Percentiles rank a stretch among this genome's conserved stretches.
Evolutionary conservation across 2,113 vertebrate genomes (phyloP).

Genomic region (Mus musculus): DNA sequence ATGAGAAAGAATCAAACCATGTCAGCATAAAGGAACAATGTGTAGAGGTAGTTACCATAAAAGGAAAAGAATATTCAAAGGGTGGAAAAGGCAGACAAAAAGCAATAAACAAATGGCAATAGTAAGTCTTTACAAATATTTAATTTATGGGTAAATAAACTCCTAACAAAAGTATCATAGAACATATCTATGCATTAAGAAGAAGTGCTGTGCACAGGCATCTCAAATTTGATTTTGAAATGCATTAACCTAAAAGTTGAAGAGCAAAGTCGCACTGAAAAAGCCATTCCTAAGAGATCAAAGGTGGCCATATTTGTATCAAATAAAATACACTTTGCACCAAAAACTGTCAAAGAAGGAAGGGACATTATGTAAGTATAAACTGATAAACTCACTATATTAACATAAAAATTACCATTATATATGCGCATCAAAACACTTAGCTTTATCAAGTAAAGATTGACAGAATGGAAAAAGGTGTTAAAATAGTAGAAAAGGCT

Average conservation of each 20-base stretch:
- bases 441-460: background rate
- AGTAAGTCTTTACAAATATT: background rate
- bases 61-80: background rate
- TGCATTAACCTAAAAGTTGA: background rate
- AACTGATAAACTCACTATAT: background rate
- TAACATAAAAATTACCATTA: background rate
- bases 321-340: background rate
- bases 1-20: background rate
- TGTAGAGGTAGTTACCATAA: background rate
- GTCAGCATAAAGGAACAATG: background rate
- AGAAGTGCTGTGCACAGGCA: background rate
- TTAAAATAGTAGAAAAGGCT: background rate
- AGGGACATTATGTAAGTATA: background rate
- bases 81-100: background rate
- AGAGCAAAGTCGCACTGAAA: background rate
- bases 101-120: background rate
- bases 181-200: background rate
- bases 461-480: background rate
- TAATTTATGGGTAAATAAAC: background rate
- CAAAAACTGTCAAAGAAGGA: background rate
- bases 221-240: background rate
- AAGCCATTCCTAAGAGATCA: background rate
- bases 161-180: background rate
- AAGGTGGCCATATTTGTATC: background rate
- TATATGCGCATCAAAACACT: background rate